A percentile compares a stretch with the other conserved stretches of the same genome.
These are phyloP conservation scores for Columba livia DNA, from an alignment of 2,113 vertebrate genomes.

Conservation along the genomic window DNA sequence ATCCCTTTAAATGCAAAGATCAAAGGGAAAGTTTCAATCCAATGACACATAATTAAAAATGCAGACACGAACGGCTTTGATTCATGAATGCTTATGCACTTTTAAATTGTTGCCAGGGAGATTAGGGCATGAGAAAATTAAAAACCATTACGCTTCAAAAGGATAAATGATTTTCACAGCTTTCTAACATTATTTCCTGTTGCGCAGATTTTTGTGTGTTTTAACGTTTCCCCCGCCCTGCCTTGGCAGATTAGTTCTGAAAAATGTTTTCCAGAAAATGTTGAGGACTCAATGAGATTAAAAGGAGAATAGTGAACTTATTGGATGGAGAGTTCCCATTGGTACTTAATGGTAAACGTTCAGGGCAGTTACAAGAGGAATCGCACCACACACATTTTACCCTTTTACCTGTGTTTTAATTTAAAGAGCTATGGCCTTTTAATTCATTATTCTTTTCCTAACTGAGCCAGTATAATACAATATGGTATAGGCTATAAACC, in stretches of 20 bases:
- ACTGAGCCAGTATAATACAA: background rate
- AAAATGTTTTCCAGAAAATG: constrained; percentile 51
- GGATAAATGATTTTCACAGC: constrained; percentile 75
- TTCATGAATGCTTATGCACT: constrained; percentile 73
- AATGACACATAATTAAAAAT: constrained; percentile 77
- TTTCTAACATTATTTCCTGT: constrained; percentile 73
- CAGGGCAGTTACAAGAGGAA: background rate
- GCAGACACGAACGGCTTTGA: constrained; percentile 70
- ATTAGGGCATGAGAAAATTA: constrained; percentile 78
- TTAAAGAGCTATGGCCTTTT: constrained; percentile 1
- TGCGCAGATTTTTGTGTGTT: constrained; percentile 57
- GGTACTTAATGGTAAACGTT: background rate
- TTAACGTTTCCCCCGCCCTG: constrained; percentile 45
- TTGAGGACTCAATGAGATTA: constrained; percentile 50
- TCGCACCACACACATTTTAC: background rate
- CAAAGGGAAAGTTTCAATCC: constrained; percentile 76
- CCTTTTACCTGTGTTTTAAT: background rate
- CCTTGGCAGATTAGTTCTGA: constrained; percentile 7
- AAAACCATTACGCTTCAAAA: constrained; percentile 74
- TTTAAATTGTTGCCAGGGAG: constrained; percentile 79
- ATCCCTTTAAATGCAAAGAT: constrained; percentile 75
- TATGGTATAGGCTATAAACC: background rate
- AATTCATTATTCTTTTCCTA: constrained; percentile 13
- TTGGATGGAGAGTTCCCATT: constrained; percentile 11
- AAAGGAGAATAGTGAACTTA: constrained; percentile 32